Evolutionary conservation across 2,113 vertebrate species (phyloP).

Genomic region (Steatornis caripensis): DNA sequence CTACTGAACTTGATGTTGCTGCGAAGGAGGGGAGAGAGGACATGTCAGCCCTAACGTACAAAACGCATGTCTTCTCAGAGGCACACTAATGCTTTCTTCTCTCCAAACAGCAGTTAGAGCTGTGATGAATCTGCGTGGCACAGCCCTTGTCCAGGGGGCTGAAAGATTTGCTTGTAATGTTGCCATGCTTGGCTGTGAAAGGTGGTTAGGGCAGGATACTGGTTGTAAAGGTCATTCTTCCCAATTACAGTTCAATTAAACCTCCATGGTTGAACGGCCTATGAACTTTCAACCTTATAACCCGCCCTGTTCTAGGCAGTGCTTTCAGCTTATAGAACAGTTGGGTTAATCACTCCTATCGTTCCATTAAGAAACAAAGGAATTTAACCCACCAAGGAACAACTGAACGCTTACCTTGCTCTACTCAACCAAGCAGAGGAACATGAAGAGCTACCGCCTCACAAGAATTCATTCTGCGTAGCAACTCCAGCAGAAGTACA

Average conservation of each 20-base stretch:
- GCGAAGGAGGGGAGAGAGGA: background rate
- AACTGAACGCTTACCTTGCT: background rate
- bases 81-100: no score
- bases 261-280: background rate
- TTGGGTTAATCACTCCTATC: background rate
- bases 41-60: accelerated
- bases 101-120: background rate
- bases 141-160: background rate
- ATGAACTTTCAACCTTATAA: background rate
- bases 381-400: background rate
- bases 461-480: background rate
- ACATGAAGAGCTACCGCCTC: accelerated
- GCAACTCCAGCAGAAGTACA: background rate
- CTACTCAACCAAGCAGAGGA: background rate
- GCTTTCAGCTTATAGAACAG: background rate
- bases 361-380: background rate
- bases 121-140: background rate
- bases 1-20: background rate
- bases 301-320: background rate
- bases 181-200: background rate
- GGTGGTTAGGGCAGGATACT: background rate
- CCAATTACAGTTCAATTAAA: background rate
- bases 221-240: background rate
- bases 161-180: background rate
- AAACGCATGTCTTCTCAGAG: accelerated